Conservation (phyloP, 2,797 vertebrate species). For the Lagocephalus sceleratus region DNA sequence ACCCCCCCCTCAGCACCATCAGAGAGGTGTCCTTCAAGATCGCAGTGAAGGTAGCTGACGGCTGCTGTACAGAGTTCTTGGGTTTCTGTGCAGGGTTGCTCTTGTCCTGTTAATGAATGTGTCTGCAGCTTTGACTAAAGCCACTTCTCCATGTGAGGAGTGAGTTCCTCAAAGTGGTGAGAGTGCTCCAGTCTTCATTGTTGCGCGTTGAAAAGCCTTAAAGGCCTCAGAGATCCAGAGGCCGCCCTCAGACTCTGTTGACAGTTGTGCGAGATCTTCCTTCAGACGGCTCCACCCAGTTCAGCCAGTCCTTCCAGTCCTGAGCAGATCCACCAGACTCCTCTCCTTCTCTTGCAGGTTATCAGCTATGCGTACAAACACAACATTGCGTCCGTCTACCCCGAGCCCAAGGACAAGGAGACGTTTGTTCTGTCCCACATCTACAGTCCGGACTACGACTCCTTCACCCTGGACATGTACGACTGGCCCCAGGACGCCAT, state of each 20-base stretch:
- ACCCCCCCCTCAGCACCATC: conserved; percentile 89
- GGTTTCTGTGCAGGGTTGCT: not conserved
- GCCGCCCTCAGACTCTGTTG: too few relatives aligned
- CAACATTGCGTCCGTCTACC: conserved; percentile 87
- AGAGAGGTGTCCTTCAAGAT: conserved; percentile 97
- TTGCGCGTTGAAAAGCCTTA: too few relatives aligned
- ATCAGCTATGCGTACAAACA: conserved; percentile 90
- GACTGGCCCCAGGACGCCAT: conserved; percentile 89
- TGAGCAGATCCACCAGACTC: not conserved
- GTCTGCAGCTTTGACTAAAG: not conserved
- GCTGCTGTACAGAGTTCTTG: too few relatives aligned
- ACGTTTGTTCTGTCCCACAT: conserved; percentile 87
- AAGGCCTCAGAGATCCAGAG: too few relatives aligned
- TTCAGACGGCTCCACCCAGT: too few relatives aligned
- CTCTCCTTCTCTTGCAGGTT: conserved; percentile 70
- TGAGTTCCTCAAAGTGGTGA: too few relatives aligned
- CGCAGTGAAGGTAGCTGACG: conserved; percentile 83
- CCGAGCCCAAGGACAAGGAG: conserved; percentile 95
- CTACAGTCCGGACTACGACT: conserved; percentile 93
- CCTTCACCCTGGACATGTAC: conserved; percentile 88
- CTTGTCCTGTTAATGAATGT: not conserved
- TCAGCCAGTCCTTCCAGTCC: too few relatives aligned
- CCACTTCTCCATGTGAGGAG: not conserved
- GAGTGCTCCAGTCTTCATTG: too few relatives aligned
- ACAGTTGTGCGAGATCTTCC: too few relatives aligned